A percentile compares a stretch with the other conserved stretches of the same genome.
These are phyloP conservation scores for Caradrina clavipalpis DNA, from an alignment of 2,888 invertebrate species.

Conservation along the genomic window DNA sequence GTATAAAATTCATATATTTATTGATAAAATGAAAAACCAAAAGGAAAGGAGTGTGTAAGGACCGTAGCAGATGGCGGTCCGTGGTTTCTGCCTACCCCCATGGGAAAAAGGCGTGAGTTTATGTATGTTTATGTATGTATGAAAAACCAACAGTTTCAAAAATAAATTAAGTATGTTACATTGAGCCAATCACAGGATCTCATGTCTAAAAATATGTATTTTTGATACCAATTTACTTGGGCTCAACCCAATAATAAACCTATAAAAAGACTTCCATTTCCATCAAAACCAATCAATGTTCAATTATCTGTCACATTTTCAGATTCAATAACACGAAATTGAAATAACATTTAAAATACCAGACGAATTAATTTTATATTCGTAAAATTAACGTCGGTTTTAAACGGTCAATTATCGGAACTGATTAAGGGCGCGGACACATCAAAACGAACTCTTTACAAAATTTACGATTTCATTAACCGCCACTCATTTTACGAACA, in stretches of 20 bases:
- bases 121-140: no score
- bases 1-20: no score
- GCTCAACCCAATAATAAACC: slow-evolving; percentile 5
- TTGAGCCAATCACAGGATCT: no score
- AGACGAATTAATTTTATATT: slow-evolving; percentile 46
- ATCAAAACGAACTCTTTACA: slow-evolving; percentile 76
- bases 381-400: slow-evolving; percentile 43
- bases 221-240: background rate
- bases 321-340: slow-evolving; percentile 44
- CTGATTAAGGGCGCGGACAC: slow-evolving; percentile 63
- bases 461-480: slow-evolving; percentile 83
- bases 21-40: no score
- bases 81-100: no score
- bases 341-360: slow-evolving; percentile 47
- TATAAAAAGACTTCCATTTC: slow-evolving; percentile 11
- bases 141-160: no score
- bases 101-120: no score
- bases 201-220: no score
- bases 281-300: slow-evolving; percentile 33
- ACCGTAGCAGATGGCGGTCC: no score
- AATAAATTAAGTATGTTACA: no score
- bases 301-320: slow-evolving; percentile 36
- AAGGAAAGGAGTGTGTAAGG: no score
- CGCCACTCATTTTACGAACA: slow-evolving; percentile 76
- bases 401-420: slow-evolving; percentile 63